Base-by-base conservation (phyloP, 1,140 invertebrate genomes). In the Mycetomoellerius zeteki region DNA sequence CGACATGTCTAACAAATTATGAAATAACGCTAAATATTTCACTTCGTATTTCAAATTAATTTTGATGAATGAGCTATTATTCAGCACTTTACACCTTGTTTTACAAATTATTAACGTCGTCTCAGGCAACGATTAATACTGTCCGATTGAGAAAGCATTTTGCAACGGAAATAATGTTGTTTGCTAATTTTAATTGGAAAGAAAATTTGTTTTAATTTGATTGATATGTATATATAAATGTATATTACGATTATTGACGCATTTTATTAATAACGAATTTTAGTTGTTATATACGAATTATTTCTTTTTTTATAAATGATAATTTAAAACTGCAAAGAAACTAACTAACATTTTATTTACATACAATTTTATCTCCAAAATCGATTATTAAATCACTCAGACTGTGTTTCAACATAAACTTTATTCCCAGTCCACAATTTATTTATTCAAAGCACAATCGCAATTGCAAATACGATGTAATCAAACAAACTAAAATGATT, bases 31-130 rank as follows among this genome's bases (percentile, higher is more conserved):
- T 24, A 19, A 24, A 69, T 50, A 21, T 67, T 67, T n/a, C 37
- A 69, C 12, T 50, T 69, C n/a, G 10, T 67, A 69, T 27, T 69
- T 69, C 65, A 27, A 50, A 43, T 21, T 67, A 43, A 67, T 67
- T 21, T 67, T 67, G 64, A 65, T 21, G 33, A 67, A 67, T 43
- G n/a, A 14, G 8, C 33, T 7, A 43, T 43, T 56, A 67, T 43
- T 10, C 19, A 33, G 27, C 33, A 43, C 64, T 43, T 67, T 33
- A 10, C 64, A 19, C 1, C 37, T 67, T 14, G 60, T 65, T 33
- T 37, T 43, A 12, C 33, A 33, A 10, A 21, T 37, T 19, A 37
- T 65, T n/a, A 43, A 30, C 19, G 30, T 19, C 62, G 62, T 67
- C 4, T 21, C 33, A 43, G 24, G 6, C 24, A 65, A 33, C 8